phyloP scores from a whole-genome alignment of 2,888 invertebrate species.

The Pristionchus fissidentatus region DNA sequence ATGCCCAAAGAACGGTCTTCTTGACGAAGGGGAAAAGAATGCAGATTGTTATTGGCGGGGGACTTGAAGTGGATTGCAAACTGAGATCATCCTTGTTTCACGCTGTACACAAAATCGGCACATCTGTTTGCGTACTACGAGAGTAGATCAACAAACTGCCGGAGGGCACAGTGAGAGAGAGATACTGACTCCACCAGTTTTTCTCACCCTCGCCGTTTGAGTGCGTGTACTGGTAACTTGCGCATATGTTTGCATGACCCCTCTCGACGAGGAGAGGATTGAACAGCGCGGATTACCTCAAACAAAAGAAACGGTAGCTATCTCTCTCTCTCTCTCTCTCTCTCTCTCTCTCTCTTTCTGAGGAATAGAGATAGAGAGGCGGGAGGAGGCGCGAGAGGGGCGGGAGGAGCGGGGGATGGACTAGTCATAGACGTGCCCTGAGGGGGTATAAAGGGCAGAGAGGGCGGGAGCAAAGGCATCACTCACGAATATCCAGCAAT shows the following conservation, averaged over 20 bases:
- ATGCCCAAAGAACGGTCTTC: conserved; percentile 30
- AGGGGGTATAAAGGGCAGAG: conserved; percentile 8
- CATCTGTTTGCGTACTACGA: conserved; percentile 19
- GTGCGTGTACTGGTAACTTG: conserved; percentile 22
- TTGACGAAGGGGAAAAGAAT: conserved; percentile 11
- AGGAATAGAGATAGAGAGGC: neutral
- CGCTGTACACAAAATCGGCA: neutral
- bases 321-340: neutral
- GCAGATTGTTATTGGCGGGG: neutral
- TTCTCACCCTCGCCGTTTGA: neutral
- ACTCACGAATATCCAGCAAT: neutral
- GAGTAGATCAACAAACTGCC: conserved; percentile 32
- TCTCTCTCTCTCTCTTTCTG: neutral
- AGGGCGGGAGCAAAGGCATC: neutral
- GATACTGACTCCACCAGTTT: conserved; percentile 28
- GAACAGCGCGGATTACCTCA: conserved; percentile 34
- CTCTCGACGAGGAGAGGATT: no score
- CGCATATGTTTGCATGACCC: no score
- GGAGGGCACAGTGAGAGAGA: neutral
- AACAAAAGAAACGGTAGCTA: neutral
- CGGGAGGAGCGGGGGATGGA: neutral
- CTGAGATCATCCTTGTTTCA: conserved; percentile 15
- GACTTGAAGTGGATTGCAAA: neutral
- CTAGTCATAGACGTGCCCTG: neutral
- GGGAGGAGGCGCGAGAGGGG: neutral